phyloP scores from a whole-genome alignment of 2,888 invertebrate genomes.

The Gymnosoma rotundatum region DNA sequence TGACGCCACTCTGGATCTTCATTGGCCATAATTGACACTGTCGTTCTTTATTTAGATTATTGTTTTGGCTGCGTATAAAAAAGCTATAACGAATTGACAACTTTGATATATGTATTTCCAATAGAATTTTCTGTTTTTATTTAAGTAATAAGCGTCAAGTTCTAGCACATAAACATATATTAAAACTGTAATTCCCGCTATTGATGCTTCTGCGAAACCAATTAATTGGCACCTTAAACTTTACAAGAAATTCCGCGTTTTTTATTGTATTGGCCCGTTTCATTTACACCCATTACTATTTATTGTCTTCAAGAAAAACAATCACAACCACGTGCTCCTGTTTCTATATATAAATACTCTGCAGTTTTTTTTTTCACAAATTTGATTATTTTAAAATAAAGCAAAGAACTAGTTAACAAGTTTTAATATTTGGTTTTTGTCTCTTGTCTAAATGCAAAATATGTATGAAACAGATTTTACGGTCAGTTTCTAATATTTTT shows the following conservation, averaged over 20 bases:
- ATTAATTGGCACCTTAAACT: slow-evolving; percentile 1
- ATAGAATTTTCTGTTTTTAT: neutral
- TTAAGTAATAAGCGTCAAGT: too few relatives aligned
- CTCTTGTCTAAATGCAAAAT: slow-evolving; percentile 10
- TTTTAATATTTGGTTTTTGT: neutral
- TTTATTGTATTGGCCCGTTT: slow-evolving; percentile 7
- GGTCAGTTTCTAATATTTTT: slow-evolving; percentile 59
- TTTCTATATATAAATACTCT: neutral
- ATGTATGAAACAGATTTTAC: slow-evolving; percentile 22
- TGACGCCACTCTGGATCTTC: slow-evolving; percentile 86
- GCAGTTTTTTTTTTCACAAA: slow-evolving; percentile 6
- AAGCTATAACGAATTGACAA: neutral
- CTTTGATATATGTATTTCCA: neutral
- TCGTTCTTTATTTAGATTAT: neutral
- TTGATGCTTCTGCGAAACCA: neutral
- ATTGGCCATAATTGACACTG: slow-evolving; percentile 75
- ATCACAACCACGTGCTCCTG: neutral
- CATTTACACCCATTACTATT: neutral
- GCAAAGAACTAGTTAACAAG: slow-evolving; percentile 22
- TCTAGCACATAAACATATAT: neutral
- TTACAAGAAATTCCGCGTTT: slow-evolving; percentile 25
- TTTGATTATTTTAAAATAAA: slow-evolving; percentile 18
- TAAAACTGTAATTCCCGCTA: slow-evolving; percentile 12
- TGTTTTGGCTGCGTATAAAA: neutral
- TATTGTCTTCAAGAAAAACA: neutral